Evolutionary conservation across 2,113 vertebrate genomes (phyloP), one percentile per base, ranked within the genome.

Genomic region (Tor tambroides): DNA sequence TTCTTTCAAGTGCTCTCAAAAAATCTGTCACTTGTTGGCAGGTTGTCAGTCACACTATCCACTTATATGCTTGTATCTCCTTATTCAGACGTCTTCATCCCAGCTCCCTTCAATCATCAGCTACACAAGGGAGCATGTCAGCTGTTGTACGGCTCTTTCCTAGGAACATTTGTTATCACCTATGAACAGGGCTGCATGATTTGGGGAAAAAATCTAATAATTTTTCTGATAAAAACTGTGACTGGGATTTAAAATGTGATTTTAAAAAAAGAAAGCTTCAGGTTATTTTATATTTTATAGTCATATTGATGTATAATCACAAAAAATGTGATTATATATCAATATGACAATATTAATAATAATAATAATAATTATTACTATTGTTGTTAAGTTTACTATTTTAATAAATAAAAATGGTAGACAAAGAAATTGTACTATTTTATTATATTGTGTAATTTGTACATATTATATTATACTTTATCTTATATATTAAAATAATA

Each of bases 21-120:
- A 28, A 77, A 49, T 51, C 6, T 77, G n/a, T 76, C n/a, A 49
- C 43, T 77, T 77, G 23, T 51, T 49, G 43, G 43, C 41, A 75
- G 74, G 74, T 26, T 76, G 74, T 28, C 74, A 49, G 41, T 76
- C 41, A 76, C 74, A 46, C 28, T 43, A n/a, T 43, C 41, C 11
- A 41, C 32, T 30, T 71, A 71, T 28, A n/a, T 75, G 72, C 72
- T 76, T 76, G 72, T 9, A 77, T 51, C n/a, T 8, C 41, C 2
- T 77, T 30, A 77, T 38, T 72, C 69, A 72, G 32, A 38, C 8
- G 35, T 51, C 26, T 51, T 77, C 75, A 77, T 77, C 26, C 75
- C 43, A 30, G 75, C 46, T 51, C 14, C 75, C 46, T 49, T 77
- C 46, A 51, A 4, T 77, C 75, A 77, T 51, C 26, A 77, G 46